Percentiles rank a stretch among this genome's conserved stretches.
Evolutionary conservation across 2,888 invertebrate genomes (phyloP).

Genomic region (Noctua comes): DNA sequence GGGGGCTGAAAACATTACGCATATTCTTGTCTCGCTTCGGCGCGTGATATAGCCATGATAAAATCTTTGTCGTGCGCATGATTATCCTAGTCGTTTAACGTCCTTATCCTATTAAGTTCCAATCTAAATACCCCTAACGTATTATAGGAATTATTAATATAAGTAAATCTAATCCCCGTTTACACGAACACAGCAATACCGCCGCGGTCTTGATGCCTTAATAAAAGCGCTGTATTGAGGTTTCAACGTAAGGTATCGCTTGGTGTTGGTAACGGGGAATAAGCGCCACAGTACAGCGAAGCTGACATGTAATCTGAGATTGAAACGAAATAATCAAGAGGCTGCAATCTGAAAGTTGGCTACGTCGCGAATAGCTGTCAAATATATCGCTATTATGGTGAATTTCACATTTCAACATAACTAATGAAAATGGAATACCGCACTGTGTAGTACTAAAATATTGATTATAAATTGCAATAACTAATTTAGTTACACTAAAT

Average conservation of each 20-base stretch:
- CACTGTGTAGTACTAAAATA: neutral
- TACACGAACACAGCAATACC: neutral
- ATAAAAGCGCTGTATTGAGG: neutral
- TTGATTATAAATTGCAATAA: neutral
- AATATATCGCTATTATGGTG: neutral
- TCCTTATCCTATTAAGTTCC: slow-evolving; percentile 38
- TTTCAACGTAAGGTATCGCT: neutral
- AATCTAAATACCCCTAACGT: slow-evolving; percentile 23
- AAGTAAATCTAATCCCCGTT: neutral
- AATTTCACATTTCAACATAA: neutral
- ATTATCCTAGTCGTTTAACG: neutral
- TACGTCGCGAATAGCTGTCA: neutral
- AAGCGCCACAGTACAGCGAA: slow-evolving; percentile 25
- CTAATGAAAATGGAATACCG: neutral
- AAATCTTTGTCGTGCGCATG: neutral
- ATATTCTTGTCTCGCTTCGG: no score
- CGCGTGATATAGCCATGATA: neutral
- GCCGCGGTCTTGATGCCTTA: no score
- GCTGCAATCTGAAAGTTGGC: neutral
- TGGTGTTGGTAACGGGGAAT: neutral
- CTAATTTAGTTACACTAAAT: neutral
- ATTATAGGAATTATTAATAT: slow-evolving; percentile 24
- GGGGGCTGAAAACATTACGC: neutral
- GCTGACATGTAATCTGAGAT: slow-evolving; percentile 1
- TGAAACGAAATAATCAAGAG: slow-evolving; percentile 17